Evolutionary conservation across 1,140 invertebrate genomes (phyloP).

Genomic region (Dendrolimus kikuchii): DNA sequence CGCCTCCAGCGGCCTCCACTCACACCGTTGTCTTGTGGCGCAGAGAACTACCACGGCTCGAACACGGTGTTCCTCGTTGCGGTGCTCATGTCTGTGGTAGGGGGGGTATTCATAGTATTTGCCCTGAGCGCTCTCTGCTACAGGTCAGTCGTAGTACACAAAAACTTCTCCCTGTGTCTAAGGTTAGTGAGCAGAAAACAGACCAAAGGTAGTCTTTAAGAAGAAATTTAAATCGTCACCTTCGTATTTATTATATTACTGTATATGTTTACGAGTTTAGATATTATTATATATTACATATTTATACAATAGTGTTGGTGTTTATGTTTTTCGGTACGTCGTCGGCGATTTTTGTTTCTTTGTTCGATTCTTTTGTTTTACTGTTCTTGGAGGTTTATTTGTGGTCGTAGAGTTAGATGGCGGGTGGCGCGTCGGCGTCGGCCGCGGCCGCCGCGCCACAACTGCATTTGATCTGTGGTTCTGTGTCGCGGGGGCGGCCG

Average conservation of each 20-base stretch:
- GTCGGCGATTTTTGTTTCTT: conserved; percentile 63
- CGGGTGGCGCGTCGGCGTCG: conserved; percentile 46
- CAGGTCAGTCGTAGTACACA: conserved; percentile 98
- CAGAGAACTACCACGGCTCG: conserved; percentile 94
- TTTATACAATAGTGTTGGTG: conserved; percentile 69
- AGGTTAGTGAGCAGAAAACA: conserved; percentile 92
- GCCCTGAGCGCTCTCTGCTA: conserved; percentile 98
- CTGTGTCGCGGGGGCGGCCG: conserved; percentile 56
- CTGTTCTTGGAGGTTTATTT: conserved; percentile 36
- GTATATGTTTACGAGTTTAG: conserved; percentile 10
- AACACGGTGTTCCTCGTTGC: conserved; percentile 97
- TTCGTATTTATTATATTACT: conserved; percentile 69
- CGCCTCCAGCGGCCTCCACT: conserved; percentile 32
- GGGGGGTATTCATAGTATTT: conserved; percentile 98
- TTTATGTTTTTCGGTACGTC: conserved; percentile 56
- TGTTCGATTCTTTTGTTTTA: conserved; percentile 52
- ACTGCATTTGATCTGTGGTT: conserved; percentile 72
- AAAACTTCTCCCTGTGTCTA: conserved; percentile 97
- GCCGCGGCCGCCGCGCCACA: conserved; percentile 40
- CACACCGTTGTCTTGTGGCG: conserved; percentile 62
- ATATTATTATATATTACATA: too few species aligned
- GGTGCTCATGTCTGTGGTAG: conserved; percentile 98
- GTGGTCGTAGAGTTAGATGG: conserved; percentile 65
- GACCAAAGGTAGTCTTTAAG: conserved; percentile 78
- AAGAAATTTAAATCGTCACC: conserved; percentile 70